Evolutionary conservation across 2,888 invertebrate genomes (phyloP), one percentile per base, ranked within the genome.

Genomic region (Macrosoma leucophasiata): DNA sequence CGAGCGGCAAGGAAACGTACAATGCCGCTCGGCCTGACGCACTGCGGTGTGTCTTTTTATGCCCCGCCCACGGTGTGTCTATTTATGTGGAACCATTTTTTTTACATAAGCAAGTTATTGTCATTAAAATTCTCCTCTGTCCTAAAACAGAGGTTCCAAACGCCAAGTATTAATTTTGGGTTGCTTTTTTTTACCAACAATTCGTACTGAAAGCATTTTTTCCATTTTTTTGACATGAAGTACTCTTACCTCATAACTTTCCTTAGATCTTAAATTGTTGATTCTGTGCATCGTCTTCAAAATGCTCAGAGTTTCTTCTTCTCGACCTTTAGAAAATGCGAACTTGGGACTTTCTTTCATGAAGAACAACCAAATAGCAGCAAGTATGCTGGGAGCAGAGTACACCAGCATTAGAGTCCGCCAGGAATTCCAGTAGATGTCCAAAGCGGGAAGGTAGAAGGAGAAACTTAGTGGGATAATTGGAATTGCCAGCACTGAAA

Each of bases 311-410:
- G 92, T 89, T 35, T 78, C 71, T 0, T 84, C 71, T 20, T 66
- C 38, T 62, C 73, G 53, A 64, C 89, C 89, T 48, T 87, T 88
- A 1, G 87, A 73, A 22, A 89, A 74, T 21, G 88, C 71, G 55
- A 88, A 93, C 60, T 91, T 91, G 0, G 94, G 93, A 48, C 91
- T 93, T 62, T 93, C 93, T 0, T 91, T 90, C 52, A 89, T 75
- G 33, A 75, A 74, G 15, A 6, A 23, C 6, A 89, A 61, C 40
- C 87, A 84, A 0, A 87, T n/a, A 0, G 88, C 82, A 0, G 89
- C 85, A 2, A 90, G 26, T 1, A 91, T 36, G 34, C 88, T 84
- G 0, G 93, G 88, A 1, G 88, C 5, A 0, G 88, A 86, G 54
- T 90, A 86, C 0, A 89, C 55, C 2, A 90, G 64, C 10, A 11